Conservation (phyloP, 2,888 invertebrate species). For the Hesperia comma region DNA sequence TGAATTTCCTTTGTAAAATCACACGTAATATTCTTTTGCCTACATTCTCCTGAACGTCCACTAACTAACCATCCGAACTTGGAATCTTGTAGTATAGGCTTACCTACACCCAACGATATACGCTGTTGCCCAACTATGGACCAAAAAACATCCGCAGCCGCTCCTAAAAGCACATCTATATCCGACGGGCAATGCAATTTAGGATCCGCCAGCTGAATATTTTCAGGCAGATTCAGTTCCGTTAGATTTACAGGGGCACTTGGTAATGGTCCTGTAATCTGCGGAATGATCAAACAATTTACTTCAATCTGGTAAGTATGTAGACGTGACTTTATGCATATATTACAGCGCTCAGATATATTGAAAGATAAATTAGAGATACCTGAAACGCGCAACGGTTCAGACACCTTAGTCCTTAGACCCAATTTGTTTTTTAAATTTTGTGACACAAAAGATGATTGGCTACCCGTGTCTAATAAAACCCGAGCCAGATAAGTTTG, state of each 20-base stretch:
- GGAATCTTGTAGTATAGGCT: background rate
- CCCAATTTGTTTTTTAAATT: too few species aligned
- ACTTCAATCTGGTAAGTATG: background rate
- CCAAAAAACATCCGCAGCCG: conserved; percentile 1
- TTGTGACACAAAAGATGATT: too few species aligned
- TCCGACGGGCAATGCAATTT: background rate
- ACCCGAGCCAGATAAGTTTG: too few species aligned
- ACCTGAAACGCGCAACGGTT: too few species aligned
- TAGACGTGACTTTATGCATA: too few species aligned
- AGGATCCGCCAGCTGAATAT: background rate
- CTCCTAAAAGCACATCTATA: background rate
- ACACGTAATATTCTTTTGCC: background rate
- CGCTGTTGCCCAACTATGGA: background rate
- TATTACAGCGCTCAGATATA: too few species aligned
- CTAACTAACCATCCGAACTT: background rate
- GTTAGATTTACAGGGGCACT: background rate
- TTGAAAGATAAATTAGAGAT: too few species aligned
- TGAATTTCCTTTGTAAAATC: background rate
- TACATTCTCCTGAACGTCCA: background rate
- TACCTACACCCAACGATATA: background rate
- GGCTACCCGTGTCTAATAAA: too few species aligned
- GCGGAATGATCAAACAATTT: background rate
- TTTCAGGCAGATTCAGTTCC: background rate
- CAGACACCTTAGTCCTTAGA: too few species aligned
- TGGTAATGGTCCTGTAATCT: background rate